A percentile compares a stretch with the other conserved stretches of the same genome.
phyloP scores from a whole-genome alignment of 2,888 invertebrate genomes.

The Drosophila histrio region DNA sequence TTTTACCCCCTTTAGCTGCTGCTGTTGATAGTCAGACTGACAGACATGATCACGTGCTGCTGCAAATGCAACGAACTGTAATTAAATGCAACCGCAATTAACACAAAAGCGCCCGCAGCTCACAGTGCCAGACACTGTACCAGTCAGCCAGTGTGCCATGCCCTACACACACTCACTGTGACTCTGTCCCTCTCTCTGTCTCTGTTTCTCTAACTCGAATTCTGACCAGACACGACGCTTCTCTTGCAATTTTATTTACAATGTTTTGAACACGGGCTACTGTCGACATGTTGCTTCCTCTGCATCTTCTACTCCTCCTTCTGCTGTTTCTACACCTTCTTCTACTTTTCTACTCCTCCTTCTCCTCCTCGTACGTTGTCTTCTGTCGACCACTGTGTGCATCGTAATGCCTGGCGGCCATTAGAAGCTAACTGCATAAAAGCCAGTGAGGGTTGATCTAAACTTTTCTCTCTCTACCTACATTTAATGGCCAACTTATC shows the following conservation, averaged over 20 bases:
- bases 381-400: slow-evolving; percentile 43
- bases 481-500: too few species aligned
- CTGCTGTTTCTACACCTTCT: not conserved
- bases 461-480: too few species aligned
- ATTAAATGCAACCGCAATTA: slow-evolving; percentile 80
- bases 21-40: slow-evolving; percentile 15
- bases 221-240: slow-evolving; percentile 6
- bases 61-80: slow-evolving; percentile 71
- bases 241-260: slow-evolving; percentile 70
- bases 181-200: not conserved
- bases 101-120: slow-evolving; percentile 77
- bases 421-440: slow-evolving; percentile 49
- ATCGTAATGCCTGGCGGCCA: slow-evolving; percentile 39
- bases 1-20: not conserved
- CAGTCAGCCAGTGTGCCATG: not conserved
- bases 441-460: slow-evolving; percentile 26
- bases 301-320: not conserved
- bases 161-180: not conserved
- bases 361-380: slow-evolving; percentile 13
- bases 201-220: not conserved
- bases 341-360: not conserved
- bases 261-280: slow-evolving; percentile 63
- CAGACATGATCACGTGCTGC: slow-evolving; percentile 40
- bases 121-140: slow-evolving; percentile 61
- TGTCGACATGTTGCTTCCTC: slow-evolving; percentile 29